Conservation (phyloP, 1,140 invertebrate species). For the Drosophila nikananu region DNA sequence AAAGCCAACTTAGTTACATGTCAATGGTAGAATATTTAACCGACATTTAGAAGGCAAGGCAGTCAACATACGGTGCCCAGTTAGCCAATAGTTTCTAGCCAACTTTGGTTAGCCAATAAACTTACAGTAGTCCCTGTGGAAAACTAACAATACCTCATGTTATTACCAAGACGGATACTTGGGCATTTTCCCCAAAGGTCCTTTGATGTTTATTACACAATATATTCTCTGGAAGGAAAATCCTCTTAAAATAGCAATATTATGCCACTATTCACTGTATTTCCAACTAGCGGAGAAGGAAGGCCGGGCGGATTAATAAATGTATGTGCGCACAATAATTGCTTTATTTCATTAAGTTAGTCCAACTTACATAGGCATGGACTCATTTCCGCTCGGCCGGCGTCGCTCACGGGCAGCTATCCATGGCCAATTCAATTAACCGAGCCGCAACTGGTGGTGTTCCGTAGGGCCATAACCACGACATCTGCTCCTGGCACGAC, state of each 20-base stretch:
- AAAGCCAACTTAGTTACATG: constrained; percentile 8
- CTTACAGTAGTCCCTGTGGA: not conserved
- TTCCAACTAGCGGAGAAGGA: not conserved
- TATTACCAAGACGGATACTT: not conserved
- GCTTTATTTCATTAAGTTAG: constrained; percentile 81
- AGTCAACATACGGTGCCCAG: constrained; percentile 36
- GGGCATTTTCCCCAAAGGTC: not conserved
- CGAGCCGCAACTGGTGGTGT: constrained; percentile 58
- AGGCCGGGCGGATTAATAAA: constrained; percentile 58
- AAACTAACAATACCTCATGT: not conserved
- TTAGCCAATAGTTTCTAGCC: not conserved
- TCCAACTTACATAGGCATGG: constrained; percentile 37
- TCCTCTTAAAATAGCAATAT: not conserved
- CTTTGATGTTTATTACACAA: constrained; percentile 1
- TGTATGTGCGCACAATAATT: constrained; percentile 72
- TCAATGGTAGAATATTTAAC: constrained; percentile 51
- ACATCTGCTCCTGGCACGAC: constrained; percentile 37
- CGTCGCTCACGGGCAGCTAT: constrained; percentile 39
- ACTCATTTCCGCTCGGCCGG: constrained; percentile 17
- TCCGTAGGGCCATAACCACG: constrained; percentile 20
- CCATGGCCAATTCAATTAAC: constrained; percentile 79
- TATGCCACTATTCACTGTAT: not conserved
- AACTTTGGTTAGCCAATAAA: constrained; percentile 7
- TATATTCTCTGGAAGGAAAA: not conserved
- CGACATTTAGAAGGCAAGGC: constrained; percentile 53